These are phyloP conservation scores for Cotesia chilonis DNA, from an alignment of 1,140 invertebrate genomes.

Conservation along the genomic window DNA sequence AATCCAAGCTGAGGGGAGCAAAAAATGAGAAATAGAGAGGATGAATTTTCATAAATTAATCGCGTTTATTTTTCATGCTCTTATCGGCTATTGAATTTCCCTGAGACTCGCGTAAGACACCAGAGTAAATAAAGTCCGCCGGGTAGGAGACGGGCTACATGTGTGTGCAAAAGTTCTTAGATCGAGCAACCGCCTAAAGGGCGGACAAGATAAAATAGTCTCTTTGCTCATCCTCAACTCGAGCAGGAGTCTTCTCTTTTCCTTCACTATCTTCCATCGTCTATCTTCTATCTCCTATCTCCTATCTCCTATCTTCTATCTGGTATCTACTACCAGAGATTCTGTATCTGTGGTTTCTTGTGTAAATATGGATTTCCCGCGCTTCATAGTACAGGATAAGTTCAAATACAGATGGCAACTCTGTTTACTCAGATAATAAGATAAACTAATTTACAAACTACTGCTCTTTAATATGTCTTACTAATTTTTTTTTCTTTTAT, in stretches of 20 bases:
- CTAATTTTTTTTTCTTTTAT: background rate
- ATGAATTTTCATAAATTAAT: no score
- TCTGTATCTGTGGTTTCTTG: constrained; percentile 47
- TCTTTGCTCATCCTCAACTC: background rate
- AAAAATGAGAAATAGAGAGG: no score
- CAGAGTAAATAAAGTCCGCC: no score
- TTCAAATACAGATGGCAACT: constrained; percentile 64
- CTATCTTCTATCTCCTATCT: background rate
- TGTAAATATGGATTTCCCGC: constrained; percentile 65
- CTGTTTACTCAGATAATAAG: constrained; percentile 60
- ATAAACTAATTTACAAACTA: constrained; percentile 63
- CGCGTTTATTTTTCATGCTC: no score
- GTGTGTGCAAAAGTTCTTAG: no score
- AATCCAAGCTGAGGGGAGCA: no score
- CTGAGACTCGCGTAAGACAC: no score
- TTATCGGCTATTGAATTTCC: no score
- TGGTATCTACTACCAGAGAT: constrained; percentile 26
- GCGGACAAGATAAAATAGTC: background rate
- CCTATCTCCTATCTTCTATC: no score
- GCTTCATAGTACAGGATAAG: constrained; percentile 50
- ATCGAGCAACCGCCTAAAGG: no score
- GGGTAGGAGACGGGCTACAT: no score
- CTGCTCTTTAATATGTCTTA: constrained; percentile 24
- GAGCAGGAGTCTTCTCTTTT: background rate
- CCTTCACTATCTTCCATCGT: background rate